A percentile compares a stretch with the other conserved stretches of the same genome.
These are phyloP conservation scores for Bos indicus DNA, from an alignment of 2,113 vertebrate species.

Conservation along the genomic window DNA sequence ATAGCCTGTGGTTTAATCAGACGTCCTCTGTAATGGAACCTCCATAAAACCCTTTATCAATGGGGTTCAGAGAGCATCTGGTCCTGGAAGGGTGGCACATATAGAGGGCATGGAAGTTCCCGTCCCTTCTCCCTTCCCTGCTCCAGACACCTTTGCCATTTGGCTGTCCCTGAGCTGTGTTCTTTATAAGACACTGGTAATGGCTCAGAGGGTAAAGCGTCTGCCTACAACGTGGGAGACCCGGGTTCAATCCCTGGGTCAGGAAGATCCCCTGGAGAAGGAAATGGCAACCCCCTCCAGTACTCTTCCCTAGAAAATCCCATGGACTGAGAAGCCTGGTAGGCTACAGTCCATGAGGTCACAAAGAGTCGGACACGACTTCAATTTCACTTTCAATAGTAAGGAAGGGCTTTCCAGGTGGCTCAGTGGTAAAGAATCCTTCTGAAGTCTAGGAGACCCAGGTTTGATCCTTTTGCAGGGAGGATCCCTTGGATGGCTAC, in stretches of 20 bases:
- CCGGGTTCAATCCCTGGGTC: too few relatives aligned
- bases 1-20: not conserved
- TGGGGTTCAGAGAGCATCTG: not conserved
- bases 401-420: not conserved
- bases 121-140: fast-evolving
- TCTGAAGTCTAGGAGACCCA: not conserved
- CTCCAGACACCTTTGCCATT: fast-evolving
- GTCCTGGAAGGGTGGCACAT: fast-evolving
- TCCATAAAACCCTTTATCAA: not conserved
- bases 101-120: fast-evolving
- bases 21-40: not conserved
- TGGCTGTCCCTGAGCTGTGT: not conserved
- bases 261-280: too few relatives aligned
- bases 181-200: not conserved
- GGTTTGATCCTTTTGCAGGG: not conserved
- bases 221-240: too few relatives aligned
- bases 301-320: too few relatives aligned
- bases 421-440: not conserved
- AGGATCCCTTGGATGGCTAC: not conserved
- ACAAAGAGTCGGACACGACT: too few relatives aligned
- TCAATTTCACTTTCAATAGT: too few relatives aligned
- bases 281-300: too few relatives aligned
- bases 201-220: too few relatives aligned
- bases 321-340: too few relatives aligned
- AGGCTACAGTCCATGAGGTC: too few relatives aligned